phyloP scores from a whole-genome alignment of 1,140 invertebrate genomes.

The Penaeus chinensis region DNA sequence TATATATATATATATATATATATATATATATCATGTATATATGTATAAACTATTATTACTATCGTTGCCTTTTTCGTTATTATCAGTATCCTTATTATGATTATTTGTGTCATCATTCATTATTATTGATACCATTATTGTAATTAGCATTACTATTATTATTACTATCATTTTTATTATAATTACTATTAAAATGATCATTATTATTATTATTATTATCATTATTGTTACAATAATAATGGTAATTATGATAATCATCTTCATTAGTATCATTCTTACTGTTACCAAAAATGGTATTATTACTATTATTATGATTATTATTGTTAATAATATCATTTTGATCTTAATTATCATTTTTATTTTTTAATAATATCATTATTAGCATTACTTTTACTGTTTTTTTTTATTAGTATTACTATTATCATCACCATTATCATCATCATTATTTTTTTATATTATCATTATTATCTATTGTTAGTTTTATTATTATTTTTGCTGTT shows the following conservation, averaged over 20 bases:
- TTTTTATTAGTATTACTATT: neutral
- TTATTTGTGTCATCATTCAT: too few relatives aligned
- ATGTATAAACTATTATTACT: too few relatives aligned
- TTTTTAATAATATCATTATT: neutral
- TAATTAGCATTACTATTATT: too few relatives aligned
- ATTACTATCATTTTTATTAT: too few relatives aligned
- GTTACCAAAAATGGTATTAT: neutral
- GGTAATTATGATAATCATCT: neutral
- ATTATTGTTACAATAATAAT: neutral
- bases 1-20: constrained; percentile 15
- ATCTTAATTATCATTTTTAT: neutral
- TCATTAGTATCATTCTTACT: neutral
- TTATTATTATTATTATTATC: too few relatives aligned
- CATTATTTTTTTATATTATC: neutral
- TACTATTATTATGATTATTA: neutral
- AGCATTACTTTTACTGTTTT: neutral
- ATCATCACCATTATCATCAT: neutral
- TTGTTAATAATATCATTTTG: neutral
- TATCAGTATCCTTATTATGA: too few relatives aligned
- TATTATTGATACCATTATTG: too few relatives aligned
- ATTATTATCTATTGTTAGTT: too few relatives aligned
- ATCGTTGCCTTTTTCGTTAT: too few relatives aligned
- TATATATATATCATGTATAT: neutral
- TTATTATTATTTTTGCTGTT: too few relatives aligned
- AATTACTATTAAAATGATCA: too few relatives aligned